These are phyloP conservation scores for Chrysolina americana DNA, from an alignment of 2,888 invertebrate genomes.

Conservation along the genomic window DNA sequence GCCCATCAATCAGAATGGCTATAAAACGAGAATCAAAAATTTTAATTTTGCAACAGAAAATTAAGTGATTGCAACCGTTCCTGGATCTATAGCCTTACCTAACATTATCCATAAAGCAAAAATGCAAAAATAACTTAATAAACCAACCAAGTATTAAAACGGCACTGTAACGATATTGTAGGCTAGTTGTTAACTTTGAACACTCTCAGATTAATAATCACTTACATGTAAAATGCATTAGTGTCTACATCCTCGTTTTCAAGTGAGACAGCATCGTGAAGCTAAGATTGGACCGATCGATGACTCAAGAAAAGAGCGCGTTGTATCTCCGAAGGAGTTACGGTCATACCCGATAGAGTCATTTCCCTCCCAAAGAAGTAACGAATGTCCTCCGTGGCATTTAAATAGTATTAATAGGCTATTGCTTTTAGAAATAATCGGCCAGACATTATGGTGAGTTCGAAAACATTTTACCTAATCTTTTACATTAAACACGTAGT, in stretches of 20 bases:
- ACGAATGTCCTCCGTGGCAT: constrained; percentile 58
- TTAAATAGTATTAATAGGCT: constrained; percentile 69
- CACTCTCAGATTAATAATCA: constrained; percentile 68
- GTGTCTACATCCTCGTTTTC: constrained; percentile 61
- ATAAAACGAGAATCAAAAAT: too few species aligned
- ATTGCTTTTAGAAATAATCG: constrained; percentile 68
- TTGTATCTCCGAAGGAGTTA: background rate
- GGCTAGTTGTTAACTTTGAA: constrained; percentile 68
- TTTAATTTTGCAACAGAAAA: too few species aligned
- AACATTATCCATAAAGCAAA: background rate
- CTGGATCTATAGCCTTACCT: background rate
- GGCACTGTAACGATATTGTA: constrained; percentile 67
- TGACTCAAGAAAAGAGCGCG: background rate
- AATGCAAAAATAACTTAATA: constrained; percentile 32
- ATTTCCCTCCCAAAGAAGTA: constrained; percentile 41
- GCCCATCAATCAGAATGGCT: too few species aligned
- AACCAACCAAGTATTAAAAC: constrained; percentile 60
- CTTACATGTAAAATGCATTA: constrained; percentile 69
- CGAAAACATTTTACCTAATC: constrained; percentile 67
- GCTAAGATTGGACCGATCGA: constrained; percentile 25
- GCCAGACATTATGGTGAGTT: constrained; percentile 63
- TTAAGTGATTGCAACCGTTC: background rate
- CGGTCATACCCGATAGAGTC: constrained; percentile 3
- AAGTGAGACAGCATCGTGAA: background rate
- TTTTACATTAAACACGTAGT: constrained; percentile 65